Base-by-base conservation (phyloP, 2,113 vertebrate species). In the Heliornis fulica region DNA sequence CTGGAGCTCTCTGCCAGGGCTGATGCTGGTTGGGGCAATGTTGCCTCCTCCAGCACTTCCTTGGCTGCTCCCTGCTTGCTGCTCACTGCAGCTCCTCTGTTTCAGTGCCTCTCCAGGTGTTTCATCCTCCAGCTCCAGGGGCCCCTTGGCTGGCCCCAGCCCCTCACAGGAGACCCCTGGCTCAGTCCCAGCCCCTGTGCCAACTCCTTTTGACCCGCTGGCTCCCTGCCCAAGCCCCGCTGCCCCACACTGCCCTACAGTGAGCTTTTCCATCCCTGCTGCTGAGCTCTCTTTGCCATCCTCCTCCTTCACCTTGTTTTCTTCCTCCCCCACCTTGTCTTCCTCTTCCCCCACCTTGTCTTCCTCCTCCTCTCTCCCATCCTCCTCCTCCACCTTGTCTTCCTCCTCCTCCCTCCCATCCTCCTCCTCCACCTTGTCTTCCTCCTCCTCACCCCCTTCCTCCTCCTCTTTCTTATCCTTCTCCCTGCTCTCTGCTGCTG, bases 261-360 rank as follows among this genome's bases (percentile, higher is more conserved):
- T 6, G 38, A 64, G 69, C 18, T 48, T 45, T 48, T 69, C 15
- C 25, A 5, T 7, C 68, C 96, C 89, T 89, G 65, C 83, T 95
- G 45, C 64, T 68, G 28, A 74, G 76, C 76, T 77, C 65, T 23
- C 71, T 31, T 96, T 76, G 26, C 38, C 32, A 4, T 41, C 15
- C 7, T 23, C 16, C 3, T 34, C 8, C 4, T 23, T 1, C 1
- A 19, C 26, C 8, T 63, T 13, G 1, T 26, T 3, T 1, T 29
- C 6, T 5, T 25, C 31, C 2, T 59, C 5, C 4, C 13, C 15
- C 2, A 12, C 9, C 7, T 41, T 13, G 4, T 69, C 36, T 6
- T 31, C 9, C 5, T 22, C 7, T 2, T 54, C 7, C 11, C 48
- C 10, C 2, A 36, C 12, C 1, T 11, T 3, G 5, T 43, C 15